Percentiles rank a stretch among this genome's conserved stretches.
phyloP scores from a whole-genome alignment of 2,113 vertebrate species.

The Sialia sialis region DNA sequence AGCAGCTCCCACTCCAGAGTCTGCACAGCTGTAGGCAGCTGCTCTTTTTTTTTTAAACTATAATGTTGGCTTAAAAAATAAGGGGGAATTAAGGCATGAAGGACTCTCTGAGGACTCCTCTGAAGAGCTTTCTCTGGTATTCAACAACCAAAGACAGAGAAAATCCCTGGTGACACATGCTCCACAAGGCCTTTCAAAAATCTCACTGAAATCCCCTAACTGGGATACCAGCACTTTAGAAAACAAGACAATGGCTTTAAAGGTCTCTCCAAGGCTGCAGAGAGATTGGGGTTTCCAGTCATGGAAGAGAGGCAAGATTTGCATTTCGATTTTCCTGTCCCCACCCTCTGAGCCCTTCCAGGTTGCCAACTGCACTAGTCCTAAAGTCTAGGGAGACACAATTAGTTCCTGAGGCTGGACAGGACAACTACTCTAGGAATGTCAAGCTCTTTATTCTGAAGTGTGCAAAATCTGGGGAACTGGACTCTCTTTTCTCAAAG shows the following conservation, averaged over 20 bases:
- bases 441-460: not conserved
- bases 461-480: not conserved
- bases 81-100: not conserved
- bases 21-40: not conserved
- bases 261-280: not conserved
- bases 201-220: too few species aligned
- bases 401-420: not conserved
- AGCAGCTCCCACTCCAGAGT: not conserved
- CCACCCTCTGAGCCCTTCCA: not conserved
- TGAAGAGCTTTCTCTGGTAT: not conserved
- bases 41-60: not conserved
- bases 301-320: not conserved
- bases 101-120: not conserved
- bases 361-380: not conserved
- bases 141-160: not conserved
- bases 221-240: not conserved
- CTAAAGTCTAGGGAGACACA: not conserved
- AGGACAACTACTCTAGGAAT: not conserved
- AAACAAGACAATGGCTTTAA: not conserved
- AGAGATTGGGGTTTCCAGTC: not conserved
- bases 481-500: not conserved
- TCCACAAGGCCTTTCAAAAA: not conserved
- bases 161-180: not conserved
- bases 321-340: not conserved
- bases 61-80: not conserved